These are phyloP conservation scores for Alectura lathami DNA, from an alignment of 2,113 vertebrate genomes.

Conservation along the genomic window DNA sequence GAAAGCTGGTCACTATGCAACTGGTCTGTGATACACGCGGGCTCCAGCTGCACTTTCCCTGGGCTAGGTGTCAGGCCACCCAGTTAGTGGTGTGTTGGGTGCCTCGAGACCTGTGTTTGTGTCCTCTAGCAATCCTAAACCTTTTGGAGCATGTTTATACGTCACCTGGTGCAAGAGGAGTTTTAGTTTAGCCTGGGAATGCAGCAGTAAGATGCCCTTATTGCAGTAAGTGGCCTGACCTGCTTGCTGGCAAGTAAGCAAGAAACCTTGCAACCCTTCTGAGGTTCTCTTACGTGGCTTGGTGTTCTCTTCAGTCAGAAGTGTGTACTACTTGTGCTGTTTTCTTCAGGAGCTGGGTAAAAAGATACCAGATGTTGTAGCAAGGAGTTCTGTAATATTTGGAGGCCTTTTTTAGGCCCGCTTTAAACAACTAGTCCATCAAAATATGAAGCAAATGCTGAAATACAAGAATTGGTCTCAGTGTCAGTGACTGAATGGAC, in stretches of 20 bases:
- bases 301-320: background rate
- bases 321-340: accelerated
- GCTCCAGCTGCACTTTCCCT: too few species aligned
- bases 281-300: background rate
- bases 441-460: background rate
- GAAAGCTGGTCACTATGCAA: background rate
- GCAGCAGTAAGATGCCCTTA: background rate
- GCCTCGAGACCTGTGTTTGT: background rate
- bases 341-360: background rate
- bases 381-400: background rate
- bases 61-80: background rate
- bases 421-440: background rate
- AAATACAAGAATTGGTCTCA: background rate
- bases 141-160: background rate
- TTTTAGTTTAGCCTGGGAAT: background rate
- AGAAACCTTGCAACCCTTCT: background rate
- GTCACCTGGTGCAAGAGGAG: background rate
- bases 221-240: background rate
- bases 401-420: background rate
- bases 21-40: background rate
- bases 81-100: accelerated
- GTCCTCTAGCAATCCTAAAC: background rate
- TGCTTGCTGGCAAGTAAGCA: background rate
- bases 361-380: background rate
- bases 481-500: background rate